Base-by-base conservation (phyloP, 2,797 vertebrate species). In the Crax fasciolata region DNA sequence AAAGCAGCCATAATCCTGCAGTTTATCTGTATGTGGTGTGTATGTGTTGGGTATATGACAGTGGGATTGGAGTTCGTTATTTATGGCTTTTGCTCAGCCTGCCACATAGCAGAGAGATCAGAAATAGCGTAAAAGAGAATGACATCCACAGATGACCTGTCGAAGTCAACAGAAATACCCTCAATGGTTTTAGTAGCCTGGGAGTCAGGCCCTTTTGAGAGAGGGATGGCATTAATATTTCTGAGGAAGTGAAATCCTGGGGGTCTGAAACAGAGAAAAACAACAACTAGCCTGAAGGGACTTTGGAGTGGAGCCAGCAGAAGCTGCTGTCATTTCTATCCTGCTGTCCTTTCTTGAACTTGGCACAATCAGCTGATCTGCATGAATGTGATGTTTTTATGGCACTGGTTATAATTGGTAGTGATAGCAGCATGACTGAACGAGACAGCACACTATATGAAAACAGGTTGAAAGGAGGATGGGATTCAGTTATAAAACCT, bases 291-390 rank as follows among this genome's bases (percentile, higher is more conserved):
- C 91, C 75, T 91, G 83, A 83, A 93, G 90, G 68, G 68, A 74
- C 58, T 90, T 87, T 74, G 93, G 90, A 95, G 46, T 35, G 92
- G 27, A 90, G 93, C 93, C 93, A 95, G 35, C 20, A 94, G 84
- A 90, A 94, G 85, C 90, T 95, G 93, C 90, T 96, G 95, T 93
- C 93, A 77, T 95, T 81, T 89, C 89, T 94, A n/a, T 89, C 85
- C 93, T 87, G 74, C 90, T 94, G 96, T 96, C 96, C 96, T 94
- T 97, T 94, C 93, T 89, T 96, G 96, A 97, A 95, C 93, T 96
- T 97, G 96, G 94, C 94, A 94, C 68, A 68, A 93, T 94, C 93
- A 97, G 94, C 93, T 96, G 96, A 92, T 95, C 96, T 94, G 72
- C 94, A 89, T 91, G 90, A 95, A 94, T 89, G 77, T 93, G 93